Evolutionary conservation across 2,888 invertebrate genomes (phyloP), one percentile per base, ranked within the genome.

Genomic region (Pollenia amentaria): DNA sequence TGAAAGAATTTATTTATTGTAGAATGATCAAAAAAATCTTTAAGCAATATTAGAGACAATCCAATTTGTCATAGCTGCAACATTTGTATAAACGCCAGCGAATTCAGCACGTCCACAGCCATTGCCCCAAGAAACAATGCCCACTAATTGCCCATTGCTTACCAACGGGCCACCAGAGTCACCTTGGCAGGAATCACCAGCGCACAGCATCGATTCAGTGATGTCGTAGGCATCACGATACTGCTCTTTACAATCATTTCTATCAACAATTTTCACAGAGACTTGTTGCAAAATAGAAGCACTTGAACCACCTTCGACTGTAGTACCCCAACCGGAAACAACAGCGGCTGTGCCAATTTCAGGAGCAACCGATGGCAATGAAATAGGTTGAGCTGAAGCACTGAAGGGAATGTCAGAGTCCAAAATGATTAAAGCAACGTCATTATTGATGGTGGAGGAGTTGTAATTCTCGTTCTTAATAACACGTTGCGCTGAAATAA

Each of bases 341-440:
- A 80, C 87, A 1, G 90, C 91, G 0, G 44, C 0, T 0, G 89
- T 80, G 0, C 87, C 90, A 6, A 86, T 62, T 4, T 76, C 85
- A 2, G 91, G 91, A 3, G 85, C 89, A 85, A 90, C 90, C 94
- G 94, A 94, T 84, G 94, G 95, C 87, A 96, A 90, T 88, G 95
- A 95, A 80, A 96, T 94, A 0, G 96, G 95, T 2, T 94, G 92
- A 55, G 95, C 94, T 29, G 2, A 42, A 8, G 40, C 38, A 64
- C 70, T 70, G 14, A 79, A 72, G 8, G 48, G 51, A 72, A 88
- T 88, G 0, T 77, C 73, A 8, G 70, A 62, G 9, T 2, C 3
- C 65, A 88, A 62, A 21, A 72, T 72, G 10, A 88, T 76, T 42
- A 89, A 70, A 21, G 87, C 87, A 48, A 89, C 75, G 65, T 89